Conservation (phyloP, 2,888 invertebrate species). For the Pogonocherus hispidulus region DNA sequence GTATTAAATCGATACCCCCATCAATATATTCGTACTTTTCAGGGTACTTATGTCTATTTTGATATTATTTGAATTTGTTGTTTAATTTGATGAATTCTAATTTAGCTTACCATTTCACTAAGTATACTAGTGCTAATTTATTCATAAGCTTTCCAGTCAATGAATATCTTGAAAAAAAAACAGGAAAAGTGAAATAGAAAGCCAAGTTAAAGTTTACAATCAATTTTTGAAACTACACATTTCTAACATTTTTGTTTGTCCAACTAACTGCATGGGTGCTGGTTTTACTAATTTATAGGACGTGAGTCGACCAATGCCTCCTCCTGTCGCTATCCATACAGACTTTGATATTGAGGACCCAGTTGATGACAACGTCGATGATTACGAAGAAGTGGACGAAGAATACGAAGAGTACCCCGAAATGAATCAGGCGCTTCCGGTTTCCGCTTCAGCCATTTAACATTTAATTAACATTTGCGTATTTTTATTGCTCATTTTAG, state of each 20-base stretch:
- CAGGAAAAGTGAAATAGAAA: too few species aligned
- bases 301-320: slow-evolving; percentile 62
- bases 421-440: slow-evolving; percentile 64
- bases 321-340: slow-evolving; percentile 65
- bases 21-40: too few species aligned
- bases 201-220: too few species aligned
- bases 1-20: too few species aligned
- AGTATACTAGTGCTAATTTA: too few species aligned
- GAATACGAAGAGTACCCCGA: slow-evolving; percentile 76
- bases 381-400: slow-evolving; percentile 73
- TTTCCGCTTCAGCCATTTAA: slow-evolving; percentile 64
- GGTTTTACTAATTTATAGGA: slow-evolving; percentile 58
- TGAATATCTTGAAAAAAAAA: too few species aligned
- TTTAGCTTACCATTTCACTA: too few species aligned
- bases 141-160: too few species aligned
- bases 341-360: slow-evolving; percentile 72
- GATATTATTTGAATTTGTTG: too few species aligned
- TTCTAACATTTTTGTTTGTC: slow-evolving; percentile 8
- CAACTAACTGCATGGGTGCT: slow-evolving; percentile 55
- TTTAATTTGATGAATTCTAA: too few species aligned
- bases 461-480: slow-evolving; percentile 54
- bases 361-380: slow-evolving; percentile 70
- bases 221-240: too few species aligned
- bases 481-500: slow-evolving; percentile 34
- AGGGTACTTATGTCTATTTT: too few species aligned